Conservation (phyloP, 2,797 vertebrate species). For the Acridotheres tristis region DNA sequence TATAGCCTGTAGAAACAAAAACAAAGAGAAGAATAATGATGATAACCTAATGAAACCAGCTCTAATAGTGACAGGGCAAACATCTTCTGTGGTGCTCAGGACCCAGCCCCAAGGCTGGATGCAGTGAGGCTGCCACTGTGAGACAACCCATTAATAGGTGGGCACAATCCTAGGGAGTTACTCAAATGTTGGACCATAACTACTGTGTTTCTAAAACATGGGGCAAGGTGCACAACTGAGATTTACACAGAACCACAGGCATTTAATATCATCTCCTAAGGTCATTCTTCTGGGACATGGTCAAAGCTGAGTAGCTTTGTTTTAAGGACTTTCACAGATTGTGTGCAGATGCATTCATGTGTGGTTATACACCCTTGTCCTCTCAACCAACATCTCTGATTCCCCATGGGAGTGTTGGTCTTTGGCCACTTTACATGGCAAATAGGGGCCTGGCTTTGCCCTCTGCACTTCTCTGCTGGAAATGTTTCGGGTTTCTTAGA, state of each 20-base stretch:
- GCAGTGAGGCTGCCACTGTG: not conserved
- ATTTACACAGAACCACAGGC: not conserved
- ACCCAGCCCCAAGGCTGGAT: not conserved
- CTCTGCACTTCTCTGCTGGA: not conserved
- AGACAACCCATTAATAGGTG: rapidly evolving
- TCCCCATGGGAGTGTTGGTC: not conserved
- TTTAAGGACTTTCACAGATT: not conserved
- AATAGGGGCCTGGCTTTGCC: not conserved
- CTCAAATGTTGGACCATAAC: not conserved
- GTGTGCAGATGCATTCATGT: not conserved
- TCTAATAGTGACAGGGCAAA: not conserved
- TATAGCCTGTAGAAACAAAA: not conserved
- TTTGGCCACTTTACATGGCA: not conserved
- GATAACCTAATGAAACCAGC: not conserved
- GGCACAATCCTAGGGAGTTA: not conserved
- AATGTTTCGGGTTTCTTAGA: not conserved
- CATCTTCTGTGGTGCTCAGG: not conserved
- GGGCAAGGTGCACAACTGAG: not conserved
- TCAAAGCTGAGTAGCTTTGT: not conserved
- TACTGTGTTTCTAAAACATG: not conserved
- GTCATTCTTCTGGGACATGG: not conserved
- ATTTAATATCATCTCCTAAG: not conserved
- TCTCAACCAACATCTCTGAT: not conserved
- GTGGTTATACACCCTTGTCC: not conserved
- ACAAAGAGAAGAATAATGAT: not conserved